These are phyloP conservation scores for Papilio gigon DNA, from an alignment of 2,888 invertebrate species.

Conservation along the genomic window DNA sequence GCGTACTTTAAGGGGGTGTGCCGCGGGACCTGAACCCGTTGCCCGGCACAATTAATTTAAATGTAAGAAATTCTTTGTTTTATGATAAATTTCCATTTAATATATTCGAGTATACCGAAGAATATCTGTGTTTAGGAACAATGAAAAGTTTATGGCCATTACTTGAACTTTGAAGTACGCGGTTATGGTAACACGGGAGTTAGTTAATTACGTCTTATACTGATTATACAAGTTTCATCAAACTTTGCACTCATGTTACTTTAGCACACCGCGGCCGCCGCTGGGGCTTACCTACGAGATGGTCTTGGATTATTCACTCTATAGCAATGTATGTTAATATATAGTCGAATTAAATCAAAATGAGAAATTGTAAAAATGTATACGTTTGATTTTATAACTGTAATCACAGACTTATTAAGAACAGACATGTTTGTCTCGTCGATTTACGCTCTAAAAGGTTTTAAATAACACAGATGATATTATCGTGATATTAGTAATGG, in stretches of 20 bases:
- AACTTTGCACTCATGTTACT: constrained; percentile 58
- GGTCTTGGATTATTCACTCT: constrained; percentile 44
- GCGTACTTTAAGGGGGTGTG: no score
- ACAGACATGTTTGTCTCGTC: no score
- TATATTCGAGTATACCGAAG: background rate
- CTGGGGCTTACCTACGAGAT: constrained; percentile 49
- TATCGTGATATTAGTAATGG: no score
- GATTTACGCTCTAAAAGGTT: no score
- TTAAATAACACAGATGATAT: no score
- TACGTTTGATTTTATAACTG: no score
- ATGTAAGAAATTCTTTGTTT: background rate
- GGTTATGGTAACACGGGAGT: constrained; percentile 52
- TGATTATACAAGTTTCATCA: constrained; percentile 60
- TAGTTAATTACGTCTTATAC: constrained; percentile 61
- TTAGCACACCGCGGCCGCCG: constrained; percentile 46
- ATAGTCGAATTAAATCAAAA: no score
- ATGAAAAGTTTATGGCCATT: constrained; percentile 59
- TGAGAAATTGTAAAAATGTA: no score
- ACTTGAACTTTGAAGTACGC: constrained; percentile 45
- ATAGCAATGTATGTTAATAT: constrained; percentile 33
- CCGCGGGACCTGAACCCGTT: no score
- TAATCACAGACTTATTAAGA: no score
- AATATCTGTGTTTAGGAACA: constrained; percentile 40
- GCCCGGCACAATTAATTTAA: no score
- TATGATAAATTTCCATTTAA: background rate